Base-by-base conservation (phyloP, 2,888 invertebrate genomes). In the Lasioglossum figueresi region DNA sequence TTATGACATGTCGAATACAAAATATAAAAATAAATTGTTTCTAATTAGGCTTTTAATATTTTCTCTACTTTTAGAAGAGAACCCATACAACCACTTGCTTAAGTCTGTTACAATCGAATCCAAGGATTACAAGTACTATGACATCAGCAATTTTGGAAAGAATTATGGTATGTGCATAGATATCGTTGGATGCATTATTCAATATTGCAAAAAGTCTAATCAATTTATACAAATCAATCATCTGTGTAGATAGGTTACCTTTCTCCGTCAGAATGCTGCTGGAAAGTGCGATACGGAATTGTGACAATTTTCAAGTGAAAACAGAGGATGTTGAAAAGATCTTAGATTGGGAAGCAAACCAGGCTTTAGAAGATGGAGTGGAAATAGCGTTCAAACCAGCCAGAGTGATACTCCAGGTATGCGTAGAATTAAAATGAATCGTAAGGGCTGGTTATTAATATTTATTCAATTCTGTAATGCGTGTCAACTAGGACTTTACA, bases 321-420 rank as follows among this genome's bases (percentile, higher is more conserved):
- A 96, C 97, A 94, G 96, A 96, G 87, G 99, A 99, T 96, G 99
- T 99, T 0, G 95, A 97, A 88, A 98, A 97, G 88, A 98, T 99
- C 68, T 96, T 99, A 79, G 96, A 97, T 86, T 99, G 99, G 99
- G 97, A 98, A 92, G 95, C 95, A 72, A 97, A 97, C 94, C 98
- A 98, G 94, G 92, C 94, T 0, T 95, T 96, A 0, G 96, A 96
- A 76, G 96, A 96, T 1, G 97, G 97, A 68, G 97, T 98, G 48
- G 99, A 99, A 96, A 97, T 99, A 48, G 97, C 99, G 0, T 99
- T 99, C 95, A 98, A 98, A 95, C 99, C 99, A 0, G 98, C 99
- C 0, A 96, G 99, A 91, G 99, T 99, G 82, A 98, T 99, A 88
- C 96, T 99, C 37, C 99, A 99, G 96, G 99, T 99, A 93, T 76